Evolutionary conservation across 2,888 invertebrate genomes (phyloP).

Genomic region (Lepetodrilus schrolli): DNA sequence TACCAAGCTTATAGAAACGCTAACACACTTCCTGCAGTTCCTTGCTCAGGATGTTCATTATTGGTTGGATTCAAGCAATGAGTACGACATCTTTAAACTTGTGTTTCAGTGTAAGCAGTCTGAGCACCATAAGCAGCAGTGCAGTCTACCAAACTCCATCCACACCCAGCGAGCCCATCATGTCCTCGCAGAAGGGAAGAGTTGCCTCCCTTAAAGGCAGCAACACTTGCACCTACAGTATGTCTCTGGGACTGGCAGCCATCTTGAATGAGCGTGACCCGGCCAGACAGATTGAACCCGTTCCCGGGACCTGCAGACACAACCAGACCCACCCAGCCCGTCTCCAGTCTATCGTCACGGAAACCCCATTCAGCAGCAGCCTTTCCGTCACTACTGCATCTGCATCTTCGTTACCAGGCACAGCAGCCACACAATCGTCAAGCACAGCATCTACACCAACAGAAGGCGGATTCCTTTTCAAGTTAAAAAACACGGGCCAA

Average conservation of each 20-base stretch:
- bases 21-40: too few species aligned
- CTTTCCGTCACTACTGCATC: not conserved
- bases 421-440: constrained; percentile 14
- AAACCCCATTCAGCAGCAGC: not conserved
- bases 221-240: constrained; percentile 81
- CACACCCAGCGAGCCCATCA: constrained; percentile 12
- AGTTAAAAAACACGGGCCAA: constrained; percentile 57
- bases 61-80: too few species aligned
- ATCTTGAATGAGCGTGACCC: constrained; percentile 85
- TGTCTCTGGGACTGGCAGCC: constrained; percentile 84
- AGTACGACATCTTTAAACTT: too few species aligned
- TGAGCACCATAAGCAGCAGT: too few species aligned
- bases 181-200: not conserved
- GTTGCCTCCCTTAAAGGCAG: constrained; percentile 2
- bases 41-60: too few species aligned
- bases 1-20: too few species aligned
- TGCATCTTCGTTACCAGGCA: not conserved
- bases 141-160: too few species aligned
- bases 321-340: constrained; percentile 20
- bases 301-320: constrained; percentile 18
- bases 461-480: constrained; percentile 48
- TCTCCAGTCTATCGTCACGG: constrained; percentile 5
- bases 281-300: constrained; percentile 73
- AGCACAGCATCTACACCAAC: constrained; percentile 9
- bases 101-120: too few species aligned